Conservation (phyloP, 53 echinoderm and acorn worm genomes). For the Hippasteria phrygiana region DNA sequence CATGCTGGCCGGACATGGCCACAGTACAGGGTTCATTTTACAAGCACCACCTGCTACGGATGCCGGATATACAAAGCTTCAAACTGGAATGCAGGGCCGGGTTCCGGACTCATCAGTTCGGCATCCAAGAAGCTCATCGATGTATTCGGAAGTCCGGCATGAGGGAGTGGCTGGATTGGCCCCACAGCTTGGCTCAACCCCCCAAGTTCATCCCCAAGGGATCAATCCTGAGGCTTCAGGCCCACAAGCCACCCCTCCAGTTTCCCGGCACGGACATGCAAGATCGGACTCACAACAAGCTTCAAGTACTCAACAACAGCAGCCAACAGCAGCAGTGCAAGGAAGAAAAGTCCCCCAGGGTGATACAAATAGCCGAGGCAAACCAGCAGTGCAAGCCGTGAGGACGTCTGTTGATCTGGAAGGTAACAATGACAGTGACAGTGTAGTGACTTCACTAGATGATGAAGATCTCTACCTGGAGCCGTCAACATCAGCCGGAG, state of each 20-base stretch:
- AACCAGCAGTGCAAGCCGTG: not conserved
- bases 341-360: not conserved
- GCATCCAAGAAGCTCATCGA: not conserved
- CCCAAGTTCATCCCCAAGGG: not conserved
- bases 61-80: constrained; percentile 34
- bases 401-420: not conserved
- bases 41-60: not conserved
- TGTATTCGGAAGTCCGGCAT: not conserved
- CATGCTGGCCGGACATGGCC: not conserved
- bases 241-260: not conserved
- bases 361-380: not conserved
- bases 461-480: constrained; percentile 17
- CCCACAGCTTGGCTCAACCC: not conserved
- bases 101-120: not conserved
- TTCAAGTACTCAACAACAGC: not conserved
- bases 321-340: not conserved
- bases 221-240: not conserved
- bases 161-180: not conserved
- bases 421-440: constrained; percentile 21
- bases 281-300: not conserved
- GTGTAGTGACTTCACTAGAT: constrained; percentile 40
- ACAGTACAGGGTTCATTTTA: not conserved
- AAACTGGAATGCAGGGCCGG: not conserved
- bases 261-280: not conserved
- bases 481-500: not conserved